Conservation (phyloP, 2,797 vertebrate genomes). For the Macropus fuliginosus region DNA sequence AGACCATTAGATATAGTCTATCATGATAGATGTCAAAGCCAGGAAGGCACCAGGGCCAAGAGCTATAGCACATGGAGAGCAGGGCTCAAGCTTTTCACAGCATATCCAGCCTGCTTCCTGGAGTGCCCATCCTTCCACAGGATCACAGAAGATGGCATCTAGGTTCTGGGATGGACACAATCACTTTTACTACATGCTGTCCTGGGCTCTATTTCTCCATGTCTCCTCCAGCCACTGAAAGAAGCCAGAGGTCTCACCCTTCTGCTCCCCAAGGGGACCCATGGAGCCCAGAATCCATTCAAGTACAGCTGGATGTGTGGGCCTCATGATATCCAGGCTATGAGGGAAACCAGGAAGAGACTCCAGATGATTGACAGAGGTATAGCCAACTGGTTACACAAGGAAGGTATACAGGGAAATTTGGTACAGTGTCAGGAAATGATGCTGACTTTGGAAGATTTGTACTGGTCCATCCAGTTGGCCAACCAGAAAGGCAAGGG, state of each 20-base stretch:
- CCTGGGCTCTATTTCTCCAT: neutral
- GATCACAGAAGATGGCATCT: neutral
- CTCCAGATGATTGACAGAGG: neutral
- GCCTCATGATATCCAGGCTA: neutral
- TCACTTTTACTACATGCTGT: neutral
- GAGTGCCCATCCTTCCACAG: neutral
- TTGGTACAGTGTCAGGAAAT: neutral
- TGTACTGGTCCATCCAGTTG: neutral
- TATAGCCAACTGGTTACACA: neutral
- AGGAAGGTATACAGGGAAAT: accelerated
- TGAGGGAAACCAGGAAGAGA: neutral
- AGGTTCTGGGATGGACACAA: neutral
- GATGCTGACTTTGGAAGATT: neutral
- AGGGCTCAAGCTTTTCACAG: neutral
- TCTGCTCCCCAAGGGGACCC: neutral
- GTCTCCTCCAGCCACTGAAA: neutral
- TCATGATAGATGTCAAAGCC: neutral
- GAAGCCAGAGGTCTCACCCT: neutral
- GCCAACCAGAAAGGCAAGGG: too few species aligned
- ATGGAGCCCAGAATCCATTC: neutral
- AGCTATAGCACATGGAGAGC: neutral
- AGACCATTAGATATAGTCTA: too few species aligned
- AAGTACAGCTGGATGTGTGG: neutral
- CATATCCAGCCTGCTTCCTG: neutral
- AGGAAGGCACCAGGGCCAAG: neutral